Conservation (phyloP, 2,113 vertebrate genomes). For the Lipophrys pholis region DNA sequence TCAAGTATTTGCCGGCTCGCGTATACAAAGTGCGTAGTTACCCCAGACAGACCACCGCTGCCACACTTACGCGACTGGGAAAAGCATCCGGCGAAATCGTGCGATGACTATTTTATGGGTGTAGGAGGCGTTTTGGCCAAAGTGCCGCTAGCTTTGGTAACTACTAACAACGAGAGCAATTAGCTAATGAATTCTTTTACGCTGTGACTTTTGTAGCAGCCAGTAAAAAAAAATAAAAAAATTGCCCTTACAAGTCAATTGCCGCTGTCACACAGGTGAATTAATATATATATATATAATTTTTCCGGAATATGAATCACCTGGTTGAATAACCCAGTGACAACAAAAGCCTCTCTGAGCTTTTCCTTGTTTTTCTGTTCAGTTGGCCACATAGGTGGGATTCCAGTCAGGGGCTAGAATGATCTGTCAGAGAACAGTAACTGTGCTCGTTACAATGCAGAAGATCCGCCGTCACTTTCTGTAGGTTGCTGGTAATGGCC, state of each 20-base stretch:
- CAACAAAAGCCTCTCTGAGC: constrained; percentile 36
- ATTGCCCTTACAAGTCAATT: no score
- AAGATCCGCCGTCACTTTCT: constrained; percentile 20
- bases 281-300: no score
- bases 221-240: no score
- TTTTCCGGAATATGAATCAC: not conserved
- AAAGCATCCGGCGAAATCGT: not conserved
- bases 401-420: constrained; percentile 57
- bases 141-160: not conserved
- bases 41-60: no score
- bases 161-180: not conserved
- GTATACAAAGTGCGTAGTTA: not conserved
- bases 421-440: constrained; percentile 42
- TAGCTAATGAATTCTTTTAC: not conserved
- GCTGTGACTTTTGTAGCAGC: not conserved
- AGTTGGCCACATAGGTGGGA: constrained; percentile 24
- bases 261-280: no score
- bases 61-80: not conserved
- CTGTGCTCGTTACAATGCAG: constrained; percentile 40
- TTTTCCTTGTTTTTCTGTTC: constrained; percentile 50
- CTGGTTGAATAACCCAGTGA: not conserved
- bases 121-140: not conserved
- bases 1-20: not conserved
- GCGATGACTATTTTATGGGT: not conserved
- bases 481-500: constrained; percentile 6